Conservation (phyloP, 2,888 invertebrate genomes). For the Tenthredo distinguenda region DNA sequence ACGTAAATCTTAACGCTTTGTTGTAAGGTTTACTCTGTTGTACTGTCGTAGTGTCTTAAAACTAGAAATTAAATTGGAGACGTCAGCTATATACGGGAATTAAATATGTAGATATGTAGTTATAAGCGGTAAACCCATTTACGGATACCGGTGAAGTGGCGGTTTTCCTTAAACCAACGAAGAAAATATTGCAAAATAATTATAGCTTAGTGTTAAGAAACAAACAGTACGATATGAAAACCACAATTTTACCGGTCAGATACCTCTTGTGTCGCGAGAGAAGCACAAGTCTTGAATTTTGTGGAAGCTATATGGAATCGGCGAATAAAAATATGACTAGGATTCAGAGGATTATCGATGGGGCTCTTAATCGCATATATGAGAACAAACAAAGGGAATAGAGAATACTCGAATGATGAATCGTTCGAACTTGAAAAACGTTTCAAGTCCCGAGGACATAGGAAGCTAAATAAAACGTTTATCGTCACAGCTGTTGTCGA, state of each 20-base stretch:
- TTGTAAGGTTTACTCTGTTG: neutral
- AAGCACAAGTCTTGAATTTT: neutral
- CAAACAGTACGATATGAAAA: constrained; percentile 1
- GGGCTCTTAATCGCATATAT: neutral
- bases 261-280: neutral
- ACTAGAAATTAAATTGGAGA: neutral
- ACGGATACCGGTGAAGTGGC: neutral
- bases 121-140: neutral
- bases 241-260: neutral
- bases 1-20: neutral
- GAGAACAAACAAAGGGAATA: neutral
- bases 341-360: neutral
- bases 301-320: neutral
- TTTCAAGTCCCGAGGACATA: neutral
- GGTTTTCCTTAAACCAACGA: neutral
- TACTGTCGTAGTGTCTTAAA: neutral
- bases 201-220: neutral
- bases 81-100: no score
- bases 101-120: no score
- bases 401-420: neutral
- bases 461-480: neutral
- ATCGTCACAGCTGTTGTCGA: constrained; percentile 14
- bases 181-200: neutral
- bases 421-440: neutral
- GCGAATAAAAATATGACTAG: neutral